Conservation (phyloP, 1,140 invertebrate genomes). For the Drosophila willistoni region DNA sequence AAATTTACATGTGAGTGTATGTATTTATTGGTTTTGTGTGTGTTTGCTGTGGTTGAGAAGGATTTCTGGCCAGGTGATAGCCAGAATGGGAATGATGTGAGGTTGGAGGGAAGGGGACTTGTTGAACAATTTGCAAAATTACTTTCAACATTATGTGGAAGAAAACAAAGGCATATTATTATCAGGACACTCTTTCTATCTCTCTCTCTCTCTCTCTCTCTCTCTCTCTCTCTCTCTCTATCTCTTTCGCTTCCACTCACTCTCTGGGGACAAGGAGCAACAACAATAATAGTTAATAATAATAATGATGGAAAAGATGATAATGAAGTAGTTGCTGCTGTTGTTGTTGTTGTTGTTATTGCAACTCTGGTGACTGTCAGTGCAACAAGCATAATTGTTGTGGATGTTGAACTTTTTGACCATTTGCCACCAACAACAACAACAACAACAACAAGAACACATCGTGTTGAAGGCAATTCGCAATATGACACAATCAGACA, state of each 20-base stretch:
- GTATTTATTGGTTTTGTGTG: neutral
- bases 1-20: neutral
- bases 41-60: neutral
- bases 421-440: conserved; percentile 23
- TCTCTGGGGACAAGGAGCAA: neutral
- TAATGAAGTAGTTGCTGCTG: neutral
- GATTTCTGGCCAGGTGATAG: neutral
- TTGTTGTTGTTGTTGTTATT: conserved; percentile 13
- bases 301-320: conserved; percentile 24
- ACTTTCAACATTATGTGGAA: conserved; percentile 22
- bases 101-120: neutral
- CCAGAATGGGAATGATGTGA: too few species aligned
- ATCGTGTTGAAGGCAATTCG: conserved; percentile 32
- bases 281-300: conserved; percentile 17
- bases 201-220: neutral
- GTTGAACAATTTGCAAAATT: conserved; percentile 34
- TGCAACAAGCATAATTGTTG: conserved; percentile 63
- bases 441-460: conserved; percentile 4
- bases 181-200: neutral
- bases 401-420: conserved; percentile 62
- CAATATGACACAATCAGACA: conserved; percentile 27
- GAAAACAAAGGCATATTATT: conserved; percentile 10
- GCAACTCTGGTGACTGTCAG: conserved; percentile 29
- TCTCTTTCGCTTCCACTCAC: neutral
- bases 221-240: neutral